These are phyloP conservation scores for Ceriagrion tenellum DNA, from an alignment of 2,888 invertebrate species.

Conservation along the genomic window DNA sequence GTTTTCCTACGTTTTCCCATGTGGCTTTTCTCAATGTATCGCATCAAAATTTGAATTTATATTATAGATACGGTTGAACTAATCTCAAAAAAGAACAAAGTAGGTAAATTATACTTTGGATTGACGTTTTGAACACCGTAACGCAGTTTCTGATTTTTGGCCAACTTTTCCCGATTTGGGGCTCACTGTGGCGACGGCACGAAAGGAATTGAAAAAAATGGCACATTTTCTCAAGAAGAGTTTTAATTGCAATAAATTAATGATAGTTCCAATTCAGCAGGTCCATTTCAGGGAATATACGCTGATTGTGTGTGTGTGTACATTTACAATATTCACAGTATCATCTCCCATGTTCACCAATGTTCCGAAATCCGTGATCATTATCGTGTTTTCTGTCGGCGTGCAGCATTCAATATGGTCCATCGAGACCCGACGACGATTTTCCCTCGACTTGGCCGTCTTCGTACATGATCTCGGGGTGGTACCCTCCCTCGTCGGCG, in stretches of 20 bases:
- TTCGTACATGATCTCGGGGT: conserved; percentile 84
- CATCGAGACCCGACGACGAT: neutral
- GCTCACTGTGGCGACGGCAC: no score
- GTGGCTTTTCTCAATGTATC: no score
- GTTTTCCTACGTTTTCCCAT: no score
- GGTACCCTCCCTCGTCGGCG: conserved; percentile 83
- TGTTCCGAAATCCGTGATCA: neutral
- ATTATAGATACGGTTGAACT: no score
- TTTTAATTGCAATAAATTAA: conserved; percentile 28
- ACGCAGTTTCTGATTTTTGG: no score
- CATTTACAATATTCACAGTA: neutral
- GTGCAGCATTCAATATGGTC: neutral
- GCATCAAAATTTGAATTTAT: no score
- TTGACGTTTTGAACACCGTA: no score
- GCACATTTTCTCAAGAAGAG: neutral
- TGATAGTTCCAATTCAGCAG: neutral
- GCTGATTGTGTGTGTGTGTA: neutral
- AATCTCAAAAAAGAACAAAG: no score
- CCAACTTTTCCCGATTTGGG: no score
- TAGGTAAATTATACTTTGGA: no score
- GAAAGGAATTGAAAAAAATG: no score
- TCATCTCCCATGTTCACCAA: neutral
- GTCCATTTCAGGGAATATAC: neutral
- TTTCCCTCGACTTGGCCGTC: conserved; percentile 55
- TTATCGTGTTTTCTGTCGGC: neutral